Percentiles rank a stretch among this genome's conserved stretches.
These are phyloP conservation scores for Copidosoma floridanum DNA, from an alignment of 1,140 invertebrate genomes.

Conservation along the genomic window DNA sequence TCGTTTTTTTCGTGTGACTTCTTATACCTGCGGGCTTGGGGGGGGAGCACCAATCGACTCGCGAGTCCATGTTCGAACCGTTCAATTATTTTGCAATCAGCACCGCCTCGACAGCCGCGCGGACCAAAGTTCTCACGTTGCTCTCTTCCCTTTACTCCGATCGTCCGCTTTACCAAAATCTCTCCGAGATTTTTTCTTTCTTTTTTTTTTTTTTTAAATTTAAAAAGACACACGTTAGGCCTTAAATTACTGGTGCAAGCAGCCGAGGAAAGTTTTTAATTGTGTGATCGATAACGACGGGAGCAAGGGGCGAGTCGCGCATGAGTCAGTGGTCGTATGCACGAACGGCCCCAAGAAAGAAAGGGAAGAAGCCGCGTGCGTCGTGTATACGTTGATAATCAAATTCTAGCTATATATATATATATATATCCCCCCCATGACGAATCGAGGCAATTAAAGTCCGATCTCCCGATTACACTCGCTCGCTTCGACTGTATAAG, in stretches of 20 bases:
- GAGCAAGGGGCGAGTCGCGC: constrained; percentile 19
- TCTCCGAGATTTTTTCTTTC: neutral
- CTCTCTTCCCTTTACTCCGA: neutral
- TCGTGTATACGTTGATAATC: constrained; percentile 48
- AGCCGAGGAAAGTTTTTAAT: constrained; percentile 35
- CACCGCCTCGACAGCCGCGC: constrained; percentile 13
- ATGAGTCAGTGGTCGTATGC: constrained; percentile 53
- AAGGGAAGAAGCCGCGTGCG: neutral
- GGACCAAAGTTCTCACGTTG: neutral
- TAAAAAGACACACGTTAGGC: no score
- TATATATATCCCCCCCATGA: constrained; percentile 52
- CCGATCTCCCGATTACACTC: constrained; percentile 49
- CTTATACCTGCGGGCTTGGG: no score
- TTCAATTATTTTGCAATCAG: constrained; percentile 54
- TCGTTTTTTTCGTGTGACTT: neutral
- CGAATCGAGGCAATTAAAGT: constrained; percentile 57
- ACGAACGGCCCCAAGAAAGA: constrained; percentile 28
- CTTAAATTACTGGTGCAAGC: no score
- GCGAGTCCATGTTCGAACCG: constrained; percentile 35
- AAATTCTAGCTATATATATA: constrained; percentile 54
- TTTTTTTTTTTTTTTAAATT: neutral
- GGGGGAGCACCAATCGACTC: no score
- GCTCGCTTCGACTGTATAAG: neutral
- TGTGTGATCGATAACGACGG: constrained; percentile 48
- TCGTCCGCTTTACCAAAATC: neutral